Evolutionary conservation across 2,797 vertebrate species (phyloP).

Genomic region (Lates japonicus): DNA sequence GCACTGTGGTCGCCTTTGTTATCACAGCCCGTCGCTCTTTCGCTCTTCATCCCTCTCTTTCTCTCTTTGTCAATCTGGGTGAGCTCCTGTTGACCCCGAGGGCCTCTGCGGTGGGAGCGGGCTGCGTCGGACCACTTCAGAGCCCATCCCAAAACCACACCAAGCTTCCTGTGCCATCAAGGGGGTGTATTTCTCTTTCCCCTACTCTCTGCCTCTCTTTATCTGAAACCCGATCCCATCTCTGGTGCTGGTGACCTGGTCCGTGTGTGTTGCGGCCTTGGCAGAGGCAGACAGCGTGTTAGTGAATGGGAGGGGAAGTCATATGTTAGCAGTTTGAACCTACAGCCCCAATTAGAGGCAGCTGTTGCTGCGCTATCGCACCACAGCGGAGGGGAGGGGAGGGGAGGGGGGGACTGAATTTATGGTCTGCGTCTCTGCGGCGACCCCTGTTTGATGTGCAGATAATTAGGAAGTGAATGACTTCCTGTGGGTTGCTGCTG

Average conservation of each 20-base stretch:
- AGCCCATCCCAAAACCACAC: constrained; percentile 70
- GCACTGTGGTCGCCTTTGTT: constrained; percentile 73
- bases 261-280: constrained; percentile 69
- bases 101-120: constrained; percentile 65
- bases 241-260: constrained; percentile 62
- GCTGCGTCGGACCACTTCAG: constrained; percentile 77
- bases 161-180: constrained; percentile 60
- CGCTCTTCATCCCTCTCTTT: constrained; percentile 68
- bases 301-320: constrained; percentile 77
- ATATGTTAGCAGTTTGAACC: constrained; percentile 90
- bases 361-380: constrained; percentile 92
- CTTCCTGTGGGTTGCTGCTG: constrained; percentile 91
- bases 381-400: constrained; percentile 73
- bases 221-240: constrained; percentile 72
- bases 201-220: constrained; percentile 52
- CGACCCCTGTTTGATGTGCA: constrained; percentile 90
- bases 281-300: constrained; percentile 68
- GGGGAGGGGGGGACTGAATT: constrained; percentile 87
- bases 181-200: constrained; percentile 59
- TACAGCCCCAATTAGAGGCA: constrained; percentile 91
- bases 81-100: constrained; percentile 78
- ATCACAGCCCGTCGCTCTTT: constrained; percentile 72
- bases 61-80: constrained; percentile 69
- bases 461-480: constrained; percentile 94
- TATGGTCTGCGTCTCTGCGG: constrained; percentile 90